phyloP scores from a whole-genome alignment of 2,797 vertebrate species.

The Propithecus deckenii region DNA sequence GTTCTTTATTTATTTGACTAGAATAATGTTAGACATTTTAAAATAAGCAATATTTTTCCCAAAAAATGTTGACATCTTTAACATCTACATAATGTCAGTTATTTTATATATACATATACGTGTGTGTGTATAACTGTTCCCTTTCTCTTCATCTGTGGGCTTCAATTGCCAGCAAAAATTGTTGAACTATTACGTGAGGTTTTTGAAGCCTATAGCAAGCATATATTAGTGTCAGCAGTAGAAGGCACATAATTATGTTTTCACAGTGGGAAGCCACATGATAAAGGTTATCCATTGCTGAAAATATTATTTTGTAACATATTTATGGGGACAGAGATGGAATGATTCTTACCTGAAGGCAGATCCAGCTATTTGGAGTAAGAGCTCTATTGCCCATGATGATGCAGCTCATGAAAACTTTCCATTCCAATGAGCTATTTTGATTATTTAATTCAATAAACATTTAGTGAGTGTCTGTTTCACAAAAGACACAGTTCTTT shows the following conservation, averaged over 20 bases:
- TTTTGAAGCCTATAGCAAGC: slow-evolving; percentile 45
- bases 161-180: slow-evolving; percentile 27
- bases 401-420: neutral
- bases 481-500: neutral
- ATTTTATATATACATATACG: neutral
- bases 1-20: slow-evolving; percentile 66
- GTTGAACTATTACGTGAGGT: slow-evolving; percentile 27
- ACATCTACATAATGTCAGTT: slow-evolving; percentile 18
- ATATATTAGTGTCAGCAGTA: slow-evolving; percentile 20
- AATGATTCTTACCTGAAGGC: slow-evolving; percentile 6
- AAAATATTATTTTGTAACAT: slow-evolving; percentile 37
- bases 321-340: neutral
- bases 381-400: neutral
- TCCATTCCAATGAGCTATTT: slow-evolving; percentile 37
- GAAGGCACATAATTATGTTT: slow-evolving; percentile 44
- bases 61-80: slow-evolving; percentile 46
- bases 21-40: slow-evolving; percentile 65
- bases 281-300: slow-evolving; percentile 34
- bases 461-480: neutral
- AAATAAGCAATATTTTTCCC: slow-evolving; percentile 55
- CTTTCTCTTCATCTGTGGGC: slow-evolving; percentile 35
- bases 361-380: neutral
- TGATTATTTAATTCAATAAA: slow-evolving; percentile 33
- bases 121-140: neutral
- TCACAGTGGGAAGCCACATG: neutral